Conservation (phyloP, 2,888 invertebrate genomes). For the Lasioglossum pauxillum region DNA sequence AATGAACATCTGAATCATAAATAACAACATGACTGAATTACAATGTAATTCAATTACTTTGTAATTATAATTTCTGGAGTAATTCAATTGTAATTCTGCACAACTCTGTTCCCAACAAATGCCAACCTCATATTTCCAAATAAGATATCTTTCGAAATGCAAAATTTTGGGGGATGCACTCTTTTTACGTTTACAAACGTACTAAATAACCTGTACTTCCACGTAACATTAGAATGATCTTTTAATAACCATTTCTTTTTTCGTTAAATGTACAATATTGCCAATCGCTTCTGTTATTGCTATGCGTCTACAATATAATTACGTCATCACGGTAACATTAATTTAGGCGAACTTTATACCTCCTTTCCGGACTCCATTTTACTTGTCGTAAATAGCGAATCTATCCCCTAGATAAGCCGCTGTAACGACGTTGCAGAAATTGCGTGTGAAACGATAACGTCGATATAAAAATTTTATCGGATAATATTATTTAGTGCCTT, state of each 20-base stretch:
- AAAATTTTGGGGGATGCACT: neutral
- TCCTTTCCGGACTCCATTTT: slow-evolving; percentile 25
- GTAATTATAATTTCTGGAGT: too few species aligned
- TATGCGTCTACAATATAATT: neutral
- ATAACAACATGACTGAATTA: too few species aligned
- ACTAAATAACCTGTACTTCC: neutral
- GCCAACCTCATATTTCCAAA: neutral
- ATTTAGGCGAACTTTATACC: slow-evolving; percentile 23
- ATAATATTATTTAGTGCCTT: slow-evolving; percentile 57
- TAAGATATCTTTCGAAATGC: neutral
- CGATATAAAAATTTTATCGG: slow-evolving; percentile 58
- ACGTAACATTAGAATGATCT: neutral
- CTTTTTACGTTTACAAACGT: neutral
- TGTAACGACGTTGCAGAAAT: slow-evolving; percentile 40
- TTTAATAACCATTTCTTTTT: neutral
- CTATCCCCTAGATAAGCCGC: slow-evolving; percentile 24
- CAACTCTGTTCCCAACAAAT: neutral
- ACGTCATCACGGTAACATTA: slow-evolving; percentile 27
- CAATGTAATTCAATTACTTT: too few species aligned
- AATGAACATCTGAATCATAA: too few species aligned
- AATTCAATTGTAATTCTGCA: too few species aligned
- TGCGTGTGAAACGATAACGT: slow-evolving; percentile 44
- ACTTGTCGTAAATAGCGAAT: slow-evolving; percentile 43
- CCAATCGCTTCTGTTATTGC: slow-evolving; percentile 12
- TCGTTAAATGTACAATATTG: neutral